Conservation (phyloP, 2,113 vertebrate species). For the Ovis canadensis region DNA sequence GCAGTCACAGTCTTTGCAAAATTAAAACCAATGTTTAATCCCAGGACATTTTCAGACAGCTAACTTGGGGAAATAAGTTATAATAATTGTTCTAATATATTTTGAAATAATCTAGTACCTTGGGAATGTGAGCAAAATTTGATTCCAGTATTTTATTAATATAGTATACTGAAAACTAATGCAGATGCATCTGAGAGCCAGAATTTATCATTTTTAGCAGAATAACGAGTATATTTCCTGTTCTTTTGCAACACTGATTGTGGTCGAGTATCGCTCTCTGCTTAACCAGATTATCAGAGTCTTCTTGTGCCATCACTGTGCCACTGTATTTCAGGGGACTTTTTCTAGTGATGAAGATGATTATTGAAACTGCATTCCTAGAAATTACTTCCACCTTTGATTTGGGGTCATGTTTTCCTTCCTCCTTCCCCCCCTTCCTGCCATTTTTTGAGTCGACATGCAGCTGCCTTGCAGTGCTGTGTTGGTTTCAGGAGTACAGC, state of each 20-base stretch:
- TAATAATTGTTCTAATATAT: background rate
- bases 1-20: background rate
- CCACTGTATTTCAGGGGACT: background rate
- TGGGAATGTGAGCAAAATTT: background rate
- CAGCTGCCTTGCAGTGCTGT: background rate
- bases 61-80: background rate
- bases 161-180: background rate
- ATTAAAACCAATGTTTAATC: background rate
- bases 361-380: background rate
- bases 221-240: background rate
- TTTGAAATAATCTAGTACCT: background rate
- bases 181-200: background rate
- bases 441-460: background rate
- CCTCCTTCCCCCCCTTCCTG: background rate
- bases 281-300: background rate
- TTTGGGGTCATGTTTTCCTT: background rate
- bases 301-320: background rate
- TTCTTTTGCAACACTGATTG: background rate
- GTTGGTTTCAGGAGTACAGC: background rate
- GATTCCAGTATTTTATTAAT: background rate
- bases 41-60: background rate
- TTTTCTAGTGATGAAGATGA: background rate
- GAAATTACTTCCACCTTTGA: background rate
- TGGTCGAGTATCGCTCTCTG: no score
- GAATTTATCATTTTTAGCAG: background rate